Evolutionary conservation across 2,888 invertebrate genomes (phyloP).

Genomic region (Frankliniella fusca): DNA sequence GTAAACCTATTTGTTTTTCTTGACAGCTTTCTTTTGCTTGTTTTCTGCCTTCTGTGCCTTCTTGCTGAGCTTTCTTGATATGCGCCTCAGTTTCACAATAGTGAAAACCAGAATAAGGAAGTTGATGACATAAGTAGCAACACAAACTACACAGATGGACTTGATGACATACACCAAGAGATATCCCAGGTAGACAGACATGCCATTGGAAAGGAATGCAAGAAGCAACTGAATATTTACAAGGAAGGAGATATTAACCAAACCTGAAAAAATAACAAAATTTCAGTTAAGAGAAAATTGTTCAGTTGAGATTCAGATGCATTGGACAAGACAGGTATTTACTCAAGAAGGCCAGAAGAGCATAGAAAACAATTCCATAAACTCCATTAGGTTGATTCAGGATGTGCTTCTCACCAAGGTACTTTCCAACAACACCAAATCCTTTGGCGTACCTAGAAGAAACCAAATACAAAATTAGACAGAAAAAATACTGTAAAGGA

Average conservation of each 20-base stretch:
- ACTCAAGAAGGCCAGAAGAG: not conserved
- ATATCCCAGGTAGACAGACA: not conserved
- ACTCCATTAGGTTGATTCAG: constrained; percentile 28
- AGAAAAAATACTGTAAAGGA: too few species aligned
- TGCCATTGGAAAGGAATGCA: not conserved
- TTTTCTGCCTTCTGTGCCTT: not conserved
- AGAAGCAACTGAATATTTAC: not conserved
- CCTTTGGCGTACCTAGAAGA: constrained; percentile 27
- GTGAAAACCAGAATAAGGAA: not conserved
- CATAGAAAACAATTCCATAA: constrained; percentile 23
- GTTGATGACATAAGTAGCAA: not conserved
- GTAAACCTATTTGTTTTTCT: not conserved
- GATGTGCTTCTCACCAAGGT: constrained; percentile 28
- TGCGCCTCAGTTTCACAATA: not conserved
- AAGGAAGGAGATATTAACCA: not conserved
- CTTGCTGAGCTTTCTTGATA: not conserved
- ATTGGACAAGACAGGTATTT: not conserved
- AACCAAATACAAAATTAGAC: not conserved
- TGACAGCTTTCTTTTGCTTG: not conserved
- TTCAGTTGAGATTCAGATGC: too few species aligned
- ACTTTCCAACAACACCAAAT: constrained; percentile 29
- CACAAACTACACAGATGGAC: not conserved
- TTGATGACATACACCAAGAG: not conserved
- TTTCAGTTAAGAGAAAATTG: not conserved
- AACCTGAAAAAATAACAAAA: not conserved